These are phyloP conservation scores for Papilio helenus DNA, from an alignment of 1,140 invertebrate species.

Conservation along the genomic window DNA sequence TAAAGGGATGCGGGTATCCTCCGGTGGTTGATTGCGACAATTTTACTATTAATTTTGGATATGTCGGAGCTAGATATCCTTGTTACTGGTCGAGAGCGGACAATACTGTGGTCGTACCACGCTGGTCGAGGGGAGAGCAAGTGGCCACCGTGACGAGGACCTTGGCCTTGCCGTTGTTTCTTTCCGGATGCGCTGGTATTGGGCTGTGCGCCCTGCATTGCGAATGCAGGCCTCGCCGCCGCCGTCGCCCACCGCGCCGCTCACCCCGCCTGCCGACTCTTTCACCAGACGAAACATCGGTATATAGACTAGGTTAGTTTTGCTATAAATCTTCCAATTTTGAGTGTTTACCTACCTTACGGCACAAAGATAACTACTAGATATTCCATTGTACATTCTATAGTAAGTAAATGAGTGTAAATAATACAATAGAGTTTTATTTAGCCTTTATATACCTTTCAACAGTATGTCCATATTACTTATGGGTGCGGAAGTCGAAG, in stretches of 20 bases:
- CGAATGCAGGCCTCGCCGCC: conserved; percentile 85
- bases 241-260: conserved; percentile 72
- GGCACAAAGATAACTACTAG: conserved; percentile 51
- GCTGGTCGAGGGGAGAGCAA: conserved; percentile 91
- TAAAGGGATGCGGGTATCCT: conserved; percentile 93
- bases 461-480: no score
- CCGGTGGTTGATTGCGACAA: conserved; percentile 92
- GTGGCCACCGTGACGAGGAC: conserved; percentile 91
- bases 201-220: conserved; percentile 93
- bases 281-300: conserved; percentile 72
- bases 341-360: conserved; percentile 55
- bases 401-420: conserved; percentile 43
- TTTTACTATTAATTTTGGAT: conserved; percentile 90
- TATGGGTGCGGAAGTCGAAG: no score
- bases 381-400: conserved; percentile 40
- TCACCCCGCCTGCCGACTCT: conserved; percentile 71
- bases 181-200: conserved; percentile 91
- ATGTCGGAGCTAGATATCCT: conserved; percentile 90
- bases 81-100: conserved; percentile 93
- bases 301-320: conserved; percentile 71
- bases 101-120: conserved; percentile 90
- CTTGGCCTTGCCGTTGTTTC: conserved; percentile 91
- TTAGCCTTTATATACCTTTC: neutral
- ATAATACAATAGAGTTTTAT: conserved; percentile 46
- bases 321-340: conserved; percentile 54